Conservation (phyloP, 2,888 invertebrate genomes). For the Drosophila flavopinicola region DNA sequence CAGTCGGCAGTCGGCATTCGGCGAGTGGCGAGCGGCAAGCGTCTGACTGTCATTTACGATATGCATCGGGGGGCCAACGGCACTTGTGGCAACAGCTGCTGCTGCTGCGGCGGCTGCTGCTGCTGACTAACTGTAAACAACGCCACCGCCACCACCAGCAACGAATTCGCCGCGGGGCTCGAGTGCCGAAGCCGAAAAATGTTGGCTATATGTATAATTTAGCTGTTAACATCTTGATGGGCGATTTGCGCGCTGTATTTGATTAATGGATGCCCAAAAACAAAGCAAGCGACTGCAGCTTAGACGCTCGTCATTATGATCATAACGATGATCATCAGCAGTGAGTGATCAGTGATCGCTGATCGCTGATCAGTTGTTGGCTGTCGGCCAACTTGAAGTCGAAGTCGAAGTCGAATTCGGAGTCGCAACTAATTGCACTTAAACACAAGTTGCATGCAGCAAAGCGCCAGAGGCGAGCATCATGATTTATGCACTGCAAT, state of each 20-base stretch:
- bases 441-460: constrained; percentile 30
- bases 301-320: constrained; percentile 3
- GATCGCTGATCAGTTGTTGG: constrained; percentile 18
- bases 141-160: constrained; percentile 2
- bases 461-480: constrained; percentile 60
- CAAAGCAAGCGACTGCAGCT: constrained; percentile 12
- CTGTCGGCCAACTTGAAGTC: constrained; percentile 30
- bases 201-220: constrained; percentile 61
- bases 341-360: constrained; percentile 14
- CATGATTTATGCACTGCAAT: constrained; percentile 37
- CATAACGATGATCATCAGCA: constrained; percentile 22
- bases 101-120: background rate
- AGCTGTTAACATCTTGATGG: constrained; percentile 76
- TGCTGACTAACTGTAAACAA: constrained; percentile 32
- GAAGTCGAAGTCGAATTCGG: constrained; percentile 31
- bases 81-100: constrained; percentile 40
- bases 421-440: constrained; percentile 50
- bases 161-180: too few species aligned
- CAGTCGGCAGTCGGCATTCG: constrained; percentile 4
- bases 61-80: constrained; percentile 40
- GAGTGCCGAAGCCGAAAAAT: constrained; percentile 21
- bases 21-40: constrained; percentile 1
- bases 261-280: constrained; percentile 59
- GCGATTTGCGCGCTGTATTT: constrained; percentile 60
- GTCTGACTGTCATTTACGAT: constrained; percentile 46